phyloP scores from a whole-genome alignment of 2,113 vertebrate species.

The Gambusia affinis region DNA sequence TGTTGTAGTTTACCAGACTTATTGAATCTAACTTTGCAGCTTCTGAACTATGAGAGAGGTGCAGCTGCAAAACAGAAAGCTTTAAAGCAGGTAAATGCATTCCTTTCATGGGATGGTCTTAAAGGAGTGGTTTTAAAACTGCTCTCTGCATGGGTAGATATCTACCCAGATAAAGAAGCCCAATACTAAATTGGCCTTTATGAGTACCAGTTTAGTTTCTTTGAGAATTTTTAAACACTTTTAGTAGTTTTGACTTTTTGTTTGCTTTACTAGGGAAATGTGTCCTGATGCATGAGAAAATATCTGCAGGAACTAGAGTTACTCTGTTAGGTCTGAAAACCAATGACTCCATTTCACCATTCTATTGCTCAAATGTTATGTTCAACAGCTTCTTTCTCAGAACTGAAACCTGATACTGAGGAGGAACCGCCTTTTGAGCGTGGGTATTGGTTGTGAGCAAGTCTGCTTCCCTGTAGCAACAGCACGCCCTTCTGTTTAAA shows the following conservation, averaged over 20 bases:
- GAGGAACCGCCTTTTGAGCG: slow-evolving; percentile 13
- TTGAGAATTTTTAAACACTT: neutral
- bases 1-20: neutral
- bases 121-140: slow-evolving; percentile 52
- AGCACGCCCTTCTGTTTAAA: slow-evolving; percentile 65
- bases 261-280: neutral
- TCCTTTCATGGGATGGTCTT: slow-evolving; percentile 39
- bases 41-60: neutral
- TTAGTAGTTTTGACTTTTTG: neutral
- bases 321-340: neutral
- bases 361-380: slow-evolving; percentile 4
- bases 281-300: neutral
- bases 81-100: slow-evolving; percentile 26
- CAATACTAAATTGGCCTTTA: neutral
- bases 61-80: neutral
- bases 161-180: neutral
- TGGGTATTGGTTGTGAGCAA: slow-evolving; percentile 42
- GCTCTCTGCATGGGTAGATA: slow-evolving; percentile 5
- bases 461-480: slow-evolving; percentile 72
- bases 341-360: neutral
- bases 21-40: neutral
- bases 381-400: neutral
- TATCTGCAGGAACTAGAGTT: neutral
- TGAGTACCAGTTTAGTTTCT: neutral
- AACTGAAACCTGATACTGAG: slow-evolving; percentile 31